Percentiles rank a stretch among this genome's conserved stretches.
These are phyloP conservation scores for Ceuthmochares aereus DNA, from an alignment of 2,113 vertebrate genomes.

Conservation along the genomic window DNA sequence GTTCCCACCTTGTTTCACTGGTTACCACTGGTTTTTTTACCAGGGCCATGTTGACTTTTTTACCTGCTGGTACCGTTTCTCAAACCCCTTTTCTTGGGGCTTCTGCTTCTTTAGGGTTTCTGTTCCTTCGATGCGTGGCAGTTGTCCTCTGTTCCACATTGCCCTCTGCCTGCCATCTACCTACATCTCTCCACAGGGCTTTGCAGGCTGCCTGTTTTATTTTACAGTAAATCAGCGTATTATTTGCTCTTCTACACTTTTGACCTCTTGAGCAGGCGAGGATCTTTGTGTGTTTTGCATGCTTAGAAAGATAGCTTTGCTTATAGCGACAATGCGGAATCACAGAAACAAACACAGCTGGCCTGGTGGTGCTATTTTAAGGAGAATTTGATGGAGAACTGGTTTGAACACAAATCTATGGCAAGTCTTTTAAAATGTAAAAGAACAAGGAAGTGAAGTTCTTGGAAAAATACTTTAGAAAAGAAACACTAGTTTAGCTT, in stretches of 20 bases:
- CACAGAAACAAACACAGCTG: not conserved
- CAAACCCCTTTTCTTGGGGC: not conserved
- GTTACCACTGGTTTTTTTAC: not conserved
- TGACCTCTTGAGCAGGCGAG: not conserved
- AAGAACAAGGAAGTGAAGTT: not conserved
- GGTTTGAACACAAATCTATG: not conserved
- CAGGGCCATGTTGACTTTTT: not conserved
- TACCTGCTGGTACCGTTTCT: not conserved
- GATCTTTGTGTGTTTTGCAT: not conserved
- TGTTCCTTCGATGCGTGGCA: not conserved
- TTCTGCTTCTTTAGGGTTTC: not conserved
- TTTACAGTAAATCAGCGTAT: not conserved
- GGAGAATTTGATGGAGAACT: not conserved
- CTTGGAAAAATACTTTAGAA: not conserved
- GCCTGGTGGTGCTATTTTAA: not conserved
- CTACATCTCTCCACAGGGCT: not conserved
- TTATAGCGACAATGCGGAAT: not conserved
- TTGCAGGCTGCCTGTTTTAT: not conserved
- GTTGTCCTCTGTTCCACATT: not conserved
- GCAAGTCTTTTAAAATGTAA: not conserved
- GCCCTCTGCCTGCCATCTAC: not conserved
- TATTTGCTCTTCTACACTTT: not conserved
- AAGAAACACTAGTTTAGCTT: not conserved
- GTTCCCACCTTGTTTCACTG: not conserved
- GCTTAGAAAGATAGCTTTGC: not conserved